A percentile compares a stretch with the other conserved stretches of the same genome.
These are phyloP conservation scores for Trachurus trachurus DNA, from an alignment of 2,797 vertebrate species.

Conservation along the genomic window DNA sequence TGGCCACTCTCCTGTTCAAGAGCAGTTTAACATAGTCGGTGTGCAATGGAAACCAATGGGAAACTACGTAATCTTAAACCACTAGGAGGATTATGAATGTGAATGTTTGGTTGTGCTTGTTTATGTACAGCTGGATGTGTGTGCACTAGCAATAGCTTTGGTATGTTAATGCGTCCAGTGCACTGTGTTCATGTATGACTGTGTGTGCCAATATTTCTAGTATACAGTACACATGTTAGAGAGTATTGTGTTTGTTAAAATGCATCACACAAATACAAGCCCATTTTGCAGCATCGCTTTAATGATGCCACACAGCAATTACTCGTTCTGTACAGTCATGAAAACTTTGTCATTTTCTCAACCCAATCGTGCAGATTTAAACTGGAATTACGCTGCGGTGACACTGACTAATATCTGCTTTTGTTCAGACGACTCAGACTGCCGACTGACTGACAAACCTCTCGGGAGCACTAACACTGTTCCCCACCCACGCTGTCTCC, in stretches of 20 bases:
- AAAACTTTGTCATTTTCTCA: constrained; percentile 14
- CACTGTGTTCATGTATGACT: too few relatives aligned
- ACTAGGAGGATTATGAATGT: neutral
- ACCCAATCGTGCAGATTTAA: constrained; percentile 32
- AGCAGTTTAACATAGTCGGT: neutral
- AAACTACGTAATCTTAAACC: neutral
- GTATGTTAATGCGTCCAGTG: neutral
- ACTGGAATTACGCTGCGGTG: constrained; percentile 38
- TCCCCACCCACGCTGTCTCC: constrained; percentile 53
- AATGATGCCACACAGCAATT: constrained; percentile 12
- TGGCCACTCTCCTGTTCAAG: neutral
- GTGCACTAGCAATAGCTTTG: neutral
- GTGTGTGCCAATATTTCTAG: too few relatives aligned
- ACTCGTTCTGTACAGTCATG: constrained; percentile 12
- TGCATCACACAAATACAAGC: neutral
- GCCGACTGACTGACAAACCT: constrained; percentile 37
- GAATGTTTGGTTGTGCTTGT: neutral
- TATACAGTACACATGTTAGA: too few relatives aligned
- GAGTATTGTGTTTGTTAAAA: neutral
- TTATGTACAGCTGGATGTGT: neutral
- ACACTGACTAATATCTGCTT: constrained; percentile 42
- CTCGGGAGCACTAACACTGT: constrained; percentile 40
- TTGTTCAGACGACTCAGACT: constrained; percentile 40
- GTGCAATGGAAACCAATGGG: neutral
- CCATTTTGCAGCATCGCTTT: neutral